Evolutionary conservation across 2,888 invertebrate genomes (phyloP), one percentile per base, ranked within the genome.

Genomic region (Allolobophora icterica): DNA sequence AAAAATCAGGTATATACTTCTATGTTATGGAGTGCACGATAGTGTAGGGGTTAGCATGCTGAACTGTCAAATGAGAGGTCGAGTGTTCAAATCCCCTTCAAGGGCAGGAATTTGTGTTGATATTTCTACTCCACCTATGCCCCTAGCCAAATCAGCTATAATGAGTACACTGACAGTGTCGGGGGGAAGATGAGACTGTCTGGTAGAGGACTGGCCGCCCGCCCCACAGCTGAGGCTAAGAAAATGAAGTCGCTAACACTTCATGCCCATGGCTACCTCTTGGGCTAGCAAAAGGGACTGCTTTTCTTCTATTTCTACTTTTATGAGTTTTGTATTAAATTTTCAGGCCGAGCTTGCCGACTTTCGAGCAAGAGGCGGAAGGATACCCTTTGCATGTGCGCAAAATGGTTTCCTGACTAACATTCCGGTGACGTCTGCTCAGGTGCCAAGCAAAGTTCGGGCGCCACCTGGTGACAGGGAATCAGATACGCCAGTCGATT

Each of bases 341-440:
- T 89, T 33, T 91, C 97, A 97, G 95, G 96, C 97, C 0, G 94
- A 97, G 91, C 95, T 99, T 21, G 97, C 99, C 0, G 97, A 97
- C 95, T 99, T 97, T 95, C 96, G 99, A 71, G 98, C 99, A 0
- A 96, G 97, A 92, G 99, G 99, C 0, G 97, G 98, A 24, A 96
- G 97, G 13, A 94, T 95, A 91, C 89, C 89, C 5, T 84, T 42
- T 34, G 38, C 40, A 3, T 38, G 38, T 34, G 87, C 87, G 34
- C 87, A 87, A 17, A 35, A 87, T 15, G 87, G 87, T 33, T 87
- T 34, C 87, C 17, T 38, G 35, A 87, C 21, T 87, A 24, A 17
- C 33, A 35, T 34, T 35, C 87, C 87, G 17, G 84, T n/a, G 33
- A 84, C 84, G 34, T 34, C 84, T 84, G 34, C 19, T 35, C 33